Percentiles rank a stretch among this genome's conserved stretches.
Conservation (phyloP, 2,888 invertebrate species). For the Himalopsyche anomala region DNA sequence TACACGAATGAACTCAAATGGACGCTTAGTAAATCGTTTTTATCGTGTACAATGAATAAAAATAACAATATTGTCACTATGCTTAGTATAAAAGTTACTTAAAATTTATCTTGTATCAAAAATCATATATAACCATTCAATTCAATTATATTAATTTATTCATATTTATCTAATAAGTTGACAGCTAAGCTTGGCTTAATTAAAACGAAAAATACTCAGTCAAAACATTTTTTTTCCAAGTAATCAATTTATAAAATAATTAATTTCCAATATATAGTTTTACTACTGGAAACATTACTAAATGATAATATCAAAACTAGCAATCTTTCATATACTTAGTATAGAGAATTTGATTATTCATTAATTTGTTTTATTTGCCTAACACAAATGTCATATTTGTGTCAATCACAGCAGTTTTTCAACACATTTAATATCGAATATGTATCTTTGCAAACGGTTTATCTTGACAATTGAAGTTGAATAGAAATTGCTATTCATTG, state of each 20-base stretch:
- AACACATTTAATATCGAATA: not conserved
- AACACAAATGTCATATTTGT: not conserved
- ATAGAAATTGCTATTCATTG: not conserved
- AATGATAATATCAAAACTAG: not conserved
- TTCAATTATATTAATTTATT: too few relatives aligned
- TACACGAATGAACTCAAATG: too few relatives aligned
- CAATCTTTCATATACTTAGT: not conserved
- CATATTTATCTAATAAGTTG: too few relatives aligned
- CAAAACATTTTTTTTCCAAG: too few relatives aligned
- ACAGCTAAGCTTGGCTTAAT: too few relatives aligned
- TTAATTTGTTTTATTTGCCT: not conserved
- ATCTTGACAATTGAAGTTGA: not conserved
- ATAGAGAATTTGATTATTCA: not conserved
- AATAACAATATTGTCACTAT: too few relatives aligned
- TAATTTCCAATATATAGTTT: not conserved
- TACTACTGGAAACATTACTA: not conserved
- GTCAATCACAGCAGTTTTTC: conserved; percentile 19
- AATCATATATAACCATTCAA: too few relatives aligned
- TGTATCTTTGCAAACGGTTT: not conserved
- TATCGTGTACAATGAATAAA: too few relatives aligned
- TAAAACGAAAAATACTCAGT: too few relatives aligned
- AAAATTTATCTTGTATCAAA: too few relatives aligned
- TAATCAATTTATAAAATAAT: not conserved
- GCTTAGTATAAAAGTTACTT: too few relatives aligned
- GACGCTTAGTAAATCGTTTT: too few relatives aligned